Conservation (phyloP, 2,113 vertebrate species). For the Cebus imitator region DNA sequence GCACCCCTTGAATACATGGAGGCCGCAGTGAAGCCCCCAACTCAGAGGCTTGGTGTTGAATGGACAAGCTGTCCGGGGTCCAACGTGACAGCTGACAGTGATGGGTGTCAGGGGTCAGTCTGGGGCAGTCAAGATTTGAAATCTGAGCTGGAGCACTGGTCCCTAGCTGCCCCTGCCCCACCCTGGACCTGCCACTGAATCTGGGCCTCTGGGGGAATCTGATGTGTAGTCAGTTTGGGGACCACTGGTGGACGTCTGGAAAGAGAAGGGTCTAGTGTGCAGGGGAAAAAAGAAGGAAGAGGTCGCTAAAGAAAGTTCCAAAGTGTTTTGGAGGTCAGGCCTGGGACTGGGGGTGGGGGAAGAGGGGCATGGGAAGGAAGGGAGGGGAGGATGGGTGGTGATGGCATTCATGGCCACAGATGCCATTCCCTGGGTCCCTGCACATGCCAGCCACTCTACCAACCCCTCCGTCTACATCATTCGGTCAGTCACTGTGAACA, state of each 20-base stretch:
- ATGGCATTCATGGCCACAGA: not conserved
- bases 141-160: not conserved
- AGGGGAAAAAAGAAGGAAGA: not conserved
- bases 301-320: not conserved
- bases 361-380: too few species aligned
- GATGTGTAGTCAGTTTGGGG: not conserved
- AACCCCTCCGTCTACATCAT: accelerated
- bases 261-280: not conserved
- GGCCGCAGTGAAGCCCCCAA: not conserved
- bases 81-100: too few species aligned
- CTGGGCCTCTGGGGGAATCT: not conserved
- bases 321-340: not conserved
- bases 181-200: not conserved
- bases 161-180: not conserved
- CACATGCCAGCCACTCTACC: accelerated
- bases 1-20: not conserved
- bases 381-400: not conserved
- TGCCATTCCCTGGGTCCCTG: not conserved
- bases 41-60: not conserved
- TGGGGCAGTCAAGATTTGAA: not conserved
- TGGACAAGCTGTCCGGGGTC: not conserved
- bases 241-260: not conserved
- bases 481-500: not conserved
- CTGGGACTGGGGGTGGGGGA: too few species aligned
- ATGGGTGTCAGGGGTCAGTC: not conserved